phyloP scores from a whole-genome alignment of 2,797 vertebrate genomes.

The Bradypus variegatus region DNA sequence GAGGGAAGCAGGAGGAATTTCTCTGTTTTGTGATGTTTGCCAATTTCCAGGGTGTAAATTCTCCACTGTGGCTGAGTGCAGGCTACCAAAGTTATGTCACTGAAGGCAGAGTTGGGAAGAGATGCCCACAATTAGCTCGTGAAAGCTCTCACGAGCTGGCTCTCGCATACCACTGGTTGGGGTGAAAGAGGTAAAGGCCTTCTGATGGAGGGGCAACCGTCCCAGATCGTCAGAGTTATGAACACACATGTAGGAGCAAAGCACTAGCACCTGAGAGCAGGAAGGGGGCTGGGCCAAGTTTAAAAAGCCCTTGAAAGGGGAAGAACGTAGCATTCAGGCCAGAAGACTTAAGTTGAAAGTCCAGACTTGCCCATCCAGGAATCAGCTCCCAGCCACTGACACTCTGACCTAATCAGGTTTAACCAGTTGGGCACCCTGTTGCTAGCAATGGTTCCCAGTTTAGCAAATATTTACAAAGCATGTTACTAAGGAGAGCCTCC shows the following conservation, averaged over 20 bases:
- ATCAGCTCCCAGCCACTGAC: not conserved
- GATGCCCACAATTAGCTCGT: not conserved
- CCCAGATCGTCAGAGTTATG: not conserved
- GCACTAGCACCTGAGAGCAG: not conserved
- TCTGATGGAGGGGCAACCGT: not conserved
- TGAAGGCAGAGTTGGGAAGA: not conserved
- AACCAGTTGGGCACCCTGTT: constrained; percentile 31
- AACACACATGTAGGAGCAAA: not conserved
- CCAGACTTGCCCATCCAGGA: not conserved
- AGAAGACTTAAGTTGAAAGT: not conserved
- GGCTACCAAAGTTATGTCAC: not conserved
- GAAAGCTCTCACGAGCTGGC: rapidly evolving
- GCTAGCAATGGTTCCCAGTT: not conserved
- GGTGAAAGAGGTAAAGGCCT: too few relatives aligned
- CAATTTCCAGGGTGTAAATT: not conserved
- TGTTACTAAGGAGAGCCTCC: constrained; percentile 46
- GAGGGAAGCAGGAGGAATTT: not conserved
- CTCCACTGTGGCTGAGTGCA: not conserved
- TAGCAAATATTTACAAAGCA: constrained; percentile 51
- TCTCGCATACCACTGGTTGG: too few relatives aligned
- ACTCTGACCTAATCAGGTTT: constrained; percentile 43
- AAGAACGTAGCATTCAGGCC: not conserved
- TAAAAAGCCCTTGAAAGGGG: not conserved
- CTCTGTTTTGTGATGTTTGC: not conserved
- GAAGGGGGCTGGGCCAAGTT: not conserved